Evolutionary conservation across 2,888 invertebrate species (phyloP), one percentile per base, ranked within the genome.

Genomic region (Rhodophaea formosa): DNA sequence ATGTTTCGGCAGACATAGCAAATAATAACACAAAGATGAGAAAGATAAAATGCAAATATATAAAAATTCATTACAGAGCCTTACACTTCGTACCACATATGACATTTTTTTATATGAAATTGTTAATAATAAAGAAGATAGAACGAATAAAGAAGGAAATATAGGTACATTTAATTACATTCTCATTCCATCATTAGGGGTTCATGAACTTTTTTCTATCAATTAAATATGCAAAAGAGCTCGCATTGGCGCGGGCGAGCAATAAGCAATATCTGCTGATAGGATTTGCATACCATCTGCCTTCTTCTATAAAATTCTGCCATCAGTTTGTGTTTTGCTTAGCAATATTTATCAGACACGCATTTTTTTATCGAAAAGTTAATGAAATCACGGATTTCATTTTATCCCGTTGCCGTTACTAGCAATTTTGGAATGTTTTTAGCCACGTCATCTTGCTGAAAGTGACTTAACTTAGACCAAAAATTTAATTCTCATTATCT

Each of bases 221-320:
- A 49, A 56, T 58, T 58, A 57, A 62, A 59, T 59, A 62, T 58
- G 59, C 54, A 59, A 62, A 61, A 56, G 17, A 29, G 53, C 58
- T 59, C 35, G 53, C 49, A 59, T 54, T 58, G 56, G 8, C 53
- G 56, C 47, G 44, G 42, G 45, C 47, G 30, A 57, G 58, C 58
- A 60, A 8, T 45, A 47, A 46, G 55, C 46, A 46, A 46, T 53
- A 53, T 53, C 53, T 58, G 53, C 53, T 43, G 32, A 30, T 49
- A 14, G 15, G 52, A 61, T 61, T 61, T 58, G 17, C 60, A 61
- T 58, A 61, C 17, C 49, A 54, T 45, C 44, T 52, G 35, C 39
- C 35, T 55, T 51, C 15, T 57, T 42, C 8, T 32, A 61, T 47
- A 56, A 45, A 53, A 14, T 56, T 30, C 29, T 17, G n/a, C 43